Base-by-base conservation (phyloP, 2,797 vertebrate genomes). In the Propithecus deckenii region DNA sequence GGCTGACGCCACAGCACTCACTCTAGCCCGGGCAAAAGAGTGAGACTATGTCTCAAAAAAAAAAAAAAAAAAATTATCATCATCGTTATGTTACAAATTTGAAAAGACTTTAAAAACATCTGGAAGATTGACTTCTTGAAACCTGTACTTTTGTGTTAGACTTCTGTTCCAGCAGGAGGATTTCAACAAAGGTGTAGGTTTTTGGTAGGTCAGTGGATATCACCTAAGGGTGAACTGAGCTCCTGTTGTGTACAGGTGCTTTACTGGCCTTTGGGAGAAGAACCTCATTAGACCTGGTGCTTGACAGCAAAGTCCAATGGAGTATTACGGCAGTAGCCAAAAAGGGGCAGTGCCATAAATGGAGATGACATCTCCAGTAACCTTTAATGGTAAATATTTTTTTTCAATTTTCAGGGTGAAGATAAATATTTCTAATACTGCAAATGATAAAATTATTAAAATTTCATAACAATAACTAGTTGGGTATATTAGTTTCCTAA, bases 381-480 rank as follows among this genome's bases (percentile, higher is more conserved):
- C 43, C 35, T 80, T 89, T 22, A 41, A 8, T 94, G 67, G 35
- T 75, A 88, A 89, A 48, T 79, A 48, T 75, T 93, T 87, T 91
- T 87, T 79, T 80, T 75, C 32, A 59, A 4, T 97, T 91, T 96
- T 96, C 20, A 95, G 78, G 28, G 28, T 79, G 25, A 83, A 69
- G 22, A 35, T 61, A 80, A 88, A 23, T 90, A 63, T 88, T 83
- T 69, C 35, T 84, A 30, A 46, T 81, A 91, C 4, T 55, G 41
- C n/a, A 92, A 95, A 79, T 95, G 65, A 90, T 59, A 32, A 91
- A 46, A 85, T 94, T 92, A 87, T 85, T 88, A 85, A 85, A 91
- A 79, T 94, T 96, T 8, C 9, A 7, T 92, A 81, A 43, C 88
- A 23, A 11, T 92, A 72, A n/a, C 35, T 63, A 13, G 9, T 41